phyloP scores from a whole-genome alignment of 2,888 invertebrate genomes.

The Leucophenga maculata region DNA sequence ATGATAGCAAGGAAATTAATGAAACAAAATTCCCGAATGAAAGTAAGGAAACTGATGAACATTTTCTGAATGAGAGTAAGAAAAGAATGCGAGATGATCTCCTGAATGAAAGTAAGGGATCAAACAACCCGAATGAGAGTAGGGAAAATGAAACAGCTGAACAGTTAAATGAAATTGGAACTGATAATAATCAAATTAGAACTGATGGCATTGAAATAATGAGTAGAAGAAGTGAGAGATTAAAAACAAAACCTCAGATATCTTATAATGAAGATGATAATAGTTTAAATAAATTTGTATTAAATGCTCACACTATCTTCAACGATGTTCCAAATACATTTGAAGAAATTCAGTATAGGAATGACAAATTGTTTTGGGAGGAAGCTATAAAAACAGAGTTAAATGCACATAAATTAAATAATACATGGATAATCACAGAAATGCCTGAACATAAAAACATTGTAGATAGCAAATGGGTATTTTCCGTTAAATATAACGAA shows the following conservation, averaged over 20 bases:
- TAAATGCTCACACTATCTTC: conserved; percentile 25
- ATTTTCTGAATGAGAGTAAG: too few relatives aligned
- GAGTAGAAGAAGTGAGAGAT: conserved; percentile 31
- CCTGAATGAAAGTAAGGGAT: too few relatives aligned
- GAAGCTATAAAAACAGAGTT: conserved; percentile 46
- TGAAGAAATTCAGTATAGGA: conserved; percentile 40
- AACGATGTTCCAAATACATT: conserved; percentile 38
- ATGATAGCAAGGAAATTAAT: conserved; percentile 20
- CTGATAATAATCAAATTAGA: too few relatives aligned
- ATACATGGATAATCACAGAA: conserved; percentile 43
- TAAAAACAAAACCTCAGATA: conserved; percentile 28
- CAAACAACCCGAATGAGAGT: too few relatives aligned
- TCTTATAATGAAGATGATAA: conserved; percentile 18
- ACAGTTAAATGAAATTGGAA: neutral
- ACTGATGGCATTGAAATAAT: neutral
- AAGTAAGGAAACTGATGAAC: too few relatives aligned
- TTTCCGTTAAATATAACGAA: conserved; percentile 42
- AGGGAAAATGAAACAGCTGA: neutral
- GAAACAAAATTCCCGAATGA: too few relatives aligned
- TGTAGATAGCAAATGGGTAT: conserved; percentile 43
- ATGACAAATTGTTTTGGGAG: conserved; percentile 42
- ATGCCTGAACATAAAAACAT: conserved; percentile 43
- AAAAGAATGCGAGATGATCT: too few relatives aligned
- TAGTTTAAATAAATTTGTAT: conserved; percentile 27
- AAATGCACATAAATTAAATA: conserved; percentile 42